Conservation (phyloP, 2,113 vertebrate species). For the Dermatemys mawii region DNA sequence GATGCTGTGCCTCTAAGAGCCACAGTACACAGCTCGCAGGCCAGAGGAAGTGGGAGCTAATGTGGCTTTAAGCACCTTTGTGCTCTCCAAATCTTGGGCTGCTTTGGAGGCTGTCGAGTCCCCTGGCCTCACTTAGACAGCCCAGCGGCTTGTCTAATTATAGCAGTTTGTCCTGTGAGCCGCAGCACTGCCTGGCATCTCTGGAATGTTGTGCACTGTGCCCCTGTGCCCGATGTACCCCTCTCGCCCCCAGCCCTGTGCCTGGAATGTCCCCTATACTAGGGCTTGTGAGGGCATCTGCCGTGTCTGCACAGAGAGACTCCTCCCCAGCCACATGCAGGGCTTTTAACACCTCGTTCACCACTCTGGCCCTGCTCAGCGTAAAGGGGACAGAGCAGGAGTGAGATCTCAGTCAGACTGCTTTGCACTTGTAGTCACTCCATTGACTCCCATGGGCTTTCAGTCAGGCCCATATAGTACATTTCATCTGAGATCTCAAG, state of each 20-base stretch:
- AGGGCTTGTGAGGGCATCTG: background rate
- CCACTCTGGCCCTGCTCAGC: background rate
- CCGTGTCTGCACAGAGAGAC: background rate
- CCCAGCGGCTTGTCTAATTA: accelerated
- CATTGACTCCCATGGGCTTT: background rate
- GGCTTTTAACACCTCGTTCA: background rate
- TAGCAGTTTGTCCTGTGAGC: background rate
- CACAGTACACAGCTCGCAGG: background rate
- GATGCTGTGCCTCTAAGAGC: background rate
- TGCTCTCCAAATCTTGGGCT: background rate
- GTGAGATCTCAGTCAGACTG: background rate
- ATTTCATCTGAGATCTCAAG: background rate
- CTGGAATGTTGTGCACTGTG: background rate
- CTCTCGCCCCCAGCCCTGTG: background rate
- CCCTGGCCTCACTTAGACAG: background rate
- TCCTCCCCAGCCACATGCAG: background rate
- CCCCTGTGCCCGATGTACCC: background rate
- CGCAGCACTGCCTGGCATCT: accelerated
- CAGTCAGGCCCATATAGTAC: background rate
- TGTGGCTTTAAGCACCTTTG: background rate
- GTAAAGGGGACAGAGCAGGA: background rate
- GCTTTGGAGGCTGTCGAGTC: background rate
- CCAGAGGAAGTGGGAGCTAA: background rate
- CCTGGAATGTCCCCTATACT: background rate
- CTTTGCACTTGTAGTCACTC: background rate